phyloP scores from a whole-genome alignment of 1,140 invertebrate genomes.

The Drosophila subpulchrella region DNA sequence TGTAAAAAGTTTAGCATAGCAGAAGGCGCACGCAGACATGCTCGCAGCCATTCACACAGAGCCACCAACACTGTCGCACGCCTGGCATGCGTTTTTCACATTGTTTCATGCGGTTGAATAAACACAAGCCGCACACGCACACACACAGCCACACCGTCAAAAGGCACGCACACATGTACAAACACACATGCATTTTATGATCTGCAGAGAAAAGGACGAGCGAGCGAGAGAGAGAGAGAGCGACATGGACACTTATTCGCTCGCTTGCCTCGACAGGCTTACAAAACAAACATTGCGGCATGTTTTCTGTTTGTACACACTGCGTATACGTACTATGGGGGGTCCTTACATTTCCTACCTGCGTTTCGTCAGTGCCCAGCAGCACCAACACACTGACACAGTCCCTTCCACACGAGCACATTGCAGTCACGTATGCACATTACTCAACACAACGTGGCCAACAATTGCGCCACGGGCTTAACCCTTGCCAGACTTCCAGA shows the following conservation, averaged over 20 bases:
- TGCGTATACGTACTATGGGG: constrained; percentile 76
- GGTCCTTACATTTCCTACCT: constrained; percentile 74
- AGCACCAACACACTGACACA: constrained; percentile 35
- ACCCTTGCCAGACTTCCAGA: constrained; percentile 38
- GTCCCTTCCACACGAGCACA: constrained; percentile 15
- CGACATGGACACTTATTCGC: constrained; percentile 70
- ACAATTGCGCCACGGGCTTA: constrained; percentile 63
- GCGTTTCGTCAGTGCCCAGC: constrained; percentile 58
- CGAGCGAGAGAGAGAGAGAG: not conserved
- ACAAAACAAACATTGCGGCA: constrained; percentile 80
- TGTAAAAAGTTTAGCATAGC: constrained; percentile 79
- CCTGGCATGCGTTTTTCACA: constrained; percentile 78
- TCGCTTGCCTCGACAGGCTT: constrained; percentile 79
- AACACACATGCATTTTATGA: constrained; percentile 60
- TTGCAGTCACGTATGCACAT: constrained; percentile 66
- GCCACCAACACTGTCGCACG: constrained; percentile 33
- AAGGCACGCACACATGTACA: constrained; percentile 30
- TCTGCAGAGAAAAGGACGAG: constrained; percentile 37
- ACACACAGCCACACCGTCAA: constrained; percentile 12
- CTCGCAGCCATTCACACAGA: constrained; percentile 13
- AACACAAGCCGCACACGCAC: constrained; percentile 61
- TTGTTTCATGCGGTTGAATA: constrained; percentile 81
- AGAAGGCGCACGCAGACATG: constrained; percentile 38
- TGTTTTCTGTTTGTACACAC: constrained; percentile 79
- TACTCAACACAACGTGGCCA: constrained; percentile 49